Base-by-base conservation (phyloP, 1,140 invertebrate species). In the Homarus americanus region DNA sequence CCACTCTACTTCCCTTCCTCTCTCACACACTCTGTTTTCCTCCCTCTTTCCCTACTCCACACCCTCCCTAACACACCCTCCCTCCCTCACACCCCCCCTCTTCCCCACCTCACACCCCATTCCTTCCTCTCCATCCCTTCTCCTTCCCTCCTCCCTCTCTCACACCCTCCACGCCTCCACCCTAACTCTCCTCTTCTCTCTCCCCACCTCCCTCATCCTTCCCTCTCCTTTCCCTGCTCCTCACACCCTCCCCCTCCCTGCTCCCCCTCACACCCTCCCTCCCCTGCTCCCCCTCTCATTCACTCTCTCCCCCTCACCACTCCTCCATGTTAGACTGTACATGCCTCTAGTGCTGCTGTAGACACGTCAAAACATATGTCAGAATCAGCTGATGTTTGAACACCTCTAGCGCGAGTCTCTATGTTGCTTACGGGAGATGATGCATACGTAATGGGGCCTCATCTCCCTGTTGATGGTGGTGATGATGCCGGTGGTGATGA, bases 211-310 rank as follows among this genome's bases (percentile, higher is more conserved):
- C 80, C 32, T n/a, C 34, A n/a, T 40, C 53, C 38, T n/a, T n/a
- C n/a, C n/a, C 72, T 34, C 32, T 49, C 44, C 7, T 49, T 49
- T 3, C 12, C 20, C 20, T 24, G 4, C 58, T 24, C 15, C 63
- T 32, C 28, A 69, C n/a, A 69, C n/a, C 5, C 1, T 24, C 20
- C 28, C 20, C 72, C 7, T 17, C 15, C 28, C 15, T 0, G 3
- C 34, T 76, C 28, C 9, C 73, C 24, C 73, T 40, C 36, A 40
- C 72, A 20, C 10, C 44, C 76, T 76, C 34, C 28, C 69, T 73
- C 69, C 28, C 69, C 28, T n/a, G 17, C 69, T 76, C 73, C 28
- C 73, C 38, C 75, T 38, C 73, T 76, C 73, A n/a, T 28, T 76
- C 75, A 9, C 75, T 73, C 69, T 73, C 69, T 73, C 69, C 28